These are phyloP conservation scores for Dendroctonus valens DNA, from an alignment of 1,140 invertebrate genomes.

Conservation along the genomic window DNA sequence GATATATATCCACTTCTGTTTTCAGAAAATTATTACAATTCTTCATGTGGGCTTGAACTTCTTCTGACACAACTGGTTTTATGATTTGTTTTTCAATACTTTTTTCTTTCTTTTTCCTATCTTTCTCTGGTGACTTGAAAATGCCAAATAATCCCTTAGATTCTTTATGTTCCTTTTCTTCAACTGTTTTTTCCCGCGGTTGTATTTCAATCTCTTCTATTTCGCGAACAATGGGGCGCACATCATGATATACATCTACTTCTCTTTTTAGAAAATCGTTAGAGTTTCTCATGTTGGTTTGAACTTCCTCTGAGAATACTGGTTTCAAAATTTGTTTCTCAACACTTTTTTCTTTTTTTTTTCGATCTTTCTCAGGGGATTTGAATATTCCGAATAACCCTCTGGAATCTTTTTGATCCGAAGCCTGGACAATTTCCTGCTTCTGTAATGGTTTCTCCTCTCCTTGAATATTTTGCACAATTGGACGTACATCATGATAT, in stretches of 20 bases:
- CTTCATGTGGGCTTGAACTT: constrained; percentile 27
- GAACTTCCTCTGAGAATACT: constrained; percentile 19
- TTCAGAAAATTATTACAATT: constrained; percentile 34
- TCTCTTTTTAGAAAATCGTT: constrained; percentile 35
- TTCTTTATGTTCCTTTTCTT: constrained; percentile 13
- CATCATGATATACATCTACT: constrained; percentile 37
- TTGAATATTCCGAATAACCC: constrained; percentile 27
- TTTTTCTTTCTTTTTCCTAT: constrained; percentile 15
- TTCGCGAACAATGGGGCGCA: constrained; percentile 18
- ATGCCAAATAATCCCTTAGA: constrained; percentile 13
- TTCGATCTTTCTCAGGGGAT: constrained; percentile 20
- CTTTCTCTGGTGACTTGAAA: constrained; percentile 15
- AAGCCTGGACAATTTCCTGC: constrained; percentile 4
- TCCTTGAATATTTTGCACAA: background rate
- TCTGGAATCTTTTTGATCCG: constrained; percentile 17
- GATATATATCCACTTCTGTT: constrained; percentile 34
- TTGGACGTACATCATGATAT: no score
- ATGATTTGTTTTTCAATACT: constrained; percentile 4
- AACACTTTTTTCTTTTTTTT: constrained; percentile 26
- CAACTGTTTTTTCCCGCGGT: constrained; percentile 1
- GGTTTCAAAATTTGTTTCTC: constrained; percentile 22
- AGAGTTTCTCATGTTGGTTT: constrained; percentile 34
- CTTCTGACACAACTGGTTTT: constrained; percentile 24
- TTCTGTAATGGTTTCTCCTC: background rate
- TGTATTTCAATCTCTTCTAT: constrained; percentile 1